phyloP scores from a whole-genome alignment of 2,888 invertebrate species.

The Sisyra terminalis region DNA sequence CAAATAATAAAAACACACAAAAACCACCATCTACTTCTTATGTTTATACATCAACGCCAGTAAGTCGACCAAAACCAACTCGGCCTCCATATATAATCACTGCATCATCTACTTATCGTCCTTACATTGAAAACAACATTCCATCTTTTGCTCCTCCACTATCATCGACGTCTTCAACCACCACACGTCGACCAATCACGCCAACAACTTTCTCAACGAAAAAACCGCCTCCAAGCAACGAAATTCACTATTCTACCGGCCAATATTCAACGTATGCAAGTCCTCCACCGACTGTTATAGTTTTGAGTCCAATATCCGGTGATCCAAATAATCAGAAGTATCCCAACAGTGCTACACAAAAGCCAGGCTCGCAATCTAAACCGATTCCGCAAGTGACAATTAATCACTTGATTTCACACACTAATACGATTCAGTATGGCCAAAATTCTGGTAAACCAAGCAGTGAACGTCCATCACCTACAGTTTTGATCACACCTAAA shows the following conservation, averaged over 20 bases:
- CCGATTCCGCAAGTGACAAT: conserved; percentile 36
- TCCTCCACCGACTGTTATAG: conserved; percentile 41
- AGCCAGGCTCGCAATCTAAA: conserved; percentile 21
- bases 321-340: conserved; percentile 13
- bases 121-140: conserved; percentile 6
- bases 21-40: conserved; percentile 5
- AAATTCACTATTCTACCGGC: conserved; percentile 16
- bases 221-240: conserved; percentile 14
- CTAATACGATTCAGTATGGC: conserved; percentile 29
- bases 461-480: conserved; percentile 40
- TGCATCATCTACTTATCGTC: conserved; percentile 22
- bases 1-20: conserved; percentile 13
- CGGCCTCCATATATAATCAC: neutral
- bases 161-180: conserved; percentile 16
- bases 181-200: conserved; percentile 11
- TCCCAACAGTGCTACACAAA: conserved; percentile 7
- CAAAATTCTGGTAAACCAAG: conserved; percentile 21
- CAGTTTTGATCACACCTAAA: conserved; percentile 51
- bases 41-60: conserved; percentile 15
- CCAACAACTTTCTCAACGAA: conserved; percentile 19
- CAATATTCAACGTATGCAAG: conserved; percentile 22
- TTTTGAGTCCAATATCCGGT: conserved; percentile 31
- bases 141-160: conserved; percentile 5
- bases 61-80: conserved; percentile 13
- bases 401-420: conserved; percentile 41